phyloP scores from a whole-genome alignment of 2,797 vertebrate genomes.

The Aphelocoma californica region DNA sequence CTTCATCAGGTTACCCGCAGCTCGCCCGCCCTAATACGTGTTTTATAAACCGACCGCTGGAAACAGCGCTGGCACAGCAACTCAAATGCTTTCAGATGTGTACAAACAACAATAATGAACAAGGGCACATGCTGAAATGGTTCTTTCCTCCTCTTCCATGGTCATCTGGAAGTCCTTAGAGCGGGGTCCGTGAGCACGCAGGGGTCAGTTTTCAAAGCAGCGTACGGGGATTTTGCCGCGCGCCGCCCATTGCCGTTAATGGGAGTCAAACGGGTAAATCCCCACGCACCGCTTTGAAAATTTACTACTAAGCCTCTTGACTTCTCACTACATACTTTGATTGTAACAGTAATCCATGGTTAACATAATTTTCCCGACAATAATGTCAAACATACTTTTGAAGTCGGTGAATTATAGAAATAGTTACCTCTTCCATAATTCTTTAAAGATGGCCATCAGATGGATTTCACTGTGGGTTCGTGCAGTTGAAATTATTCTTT shows the following conservation, averaged over 20 bases:
- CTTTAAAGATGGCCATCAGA: conserved; percentile 73
- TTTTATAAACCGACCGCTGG: neutral
- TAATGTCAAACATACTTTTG: conserved; percentile 76
- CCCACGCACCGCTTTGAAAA: conserved; percentile 69
- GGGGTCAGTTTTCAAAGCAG: conserved; percentile 68
- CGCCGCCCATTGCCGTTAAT: conserved; percentile 64
- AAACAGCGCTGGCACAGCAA: neutral
- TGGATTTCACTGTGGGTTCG: conserved; percentile 14
- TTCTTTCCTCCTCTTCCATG: conserved; percentile 48
- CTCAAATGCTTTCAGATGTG: conserved; percentile 70
- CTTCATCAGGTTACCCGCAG: neutral
- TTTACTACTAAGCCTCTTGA: conserved; percentile 71
- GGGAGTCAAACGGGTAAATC: conserved; percentile 73
- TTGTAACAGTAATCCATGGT: conserved; percentile 77
- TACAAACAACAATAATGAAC: conserved; percentile 66
- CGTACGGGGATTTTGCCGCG: conserved; percentile 49
- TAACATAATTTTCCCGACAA: conserved; percentile 77
- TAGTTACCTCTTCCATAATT: conserved; percentile 69
- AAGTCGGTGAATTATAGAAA: conserved; percentile 75
- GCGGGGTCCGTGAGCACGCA: conserved; percentile 25
- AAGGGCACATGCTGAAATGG: conserved; percentile 59
- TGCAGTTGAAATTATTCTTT: conserved; percentile 22
- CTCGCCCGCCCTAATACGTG: neutral
- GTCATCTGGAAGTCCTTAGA: conserved; percentile 69
- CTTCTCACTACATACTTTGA: conserved; percentile 76